phyloP scores from a whole-genome alignment of 2,888 invertebrate species.

The Cremastobaeus sp. region DNA sequence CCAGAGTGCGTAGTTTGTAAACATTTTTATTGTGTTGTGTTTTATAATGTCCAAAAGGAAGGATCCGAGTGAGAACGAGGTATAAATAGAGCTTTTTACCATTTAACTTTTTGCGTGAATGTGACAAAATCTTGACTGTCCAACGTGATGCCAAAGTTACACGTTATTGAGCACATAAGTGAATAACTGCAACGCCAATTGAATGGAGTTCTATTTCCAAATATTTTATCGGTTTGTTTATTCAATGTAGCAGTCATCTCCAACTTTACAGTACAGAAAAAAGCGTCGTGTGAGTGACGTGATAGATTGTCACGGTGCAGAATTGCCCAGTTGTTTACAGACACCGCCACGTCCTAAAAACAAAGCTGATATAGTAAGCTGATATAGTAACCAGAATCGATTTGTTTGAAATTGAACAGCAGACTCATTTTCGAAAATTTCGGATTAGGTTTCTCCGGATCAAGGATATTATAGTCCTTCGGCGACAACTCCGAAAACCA shows the following conservation, averaged over 20 bases:
- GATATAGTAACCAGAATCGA: too few species aligned
- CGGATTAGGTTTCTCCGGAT: slow-evolving; percentile 67
- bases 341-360: slow-evolving; percentile 56
- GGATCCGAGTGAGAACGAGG: slow-evolving; percentile 3
- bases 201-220: neutral
- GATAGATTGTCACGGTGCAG: slow-evolving; percentile 66
- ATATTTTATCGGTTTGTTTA: neutral
- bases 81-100: too few species aligned
- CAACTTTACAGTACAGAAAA: slow-evolving; percentile 47
- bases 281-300: slow-evolving; percentile 67
- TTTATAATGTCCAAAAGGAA: slow-evolving; percentile 21
- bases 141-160: too few species aligned
- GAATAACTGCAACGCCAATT: too few species aligned
- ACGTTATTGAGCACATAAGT: too few species aligned
- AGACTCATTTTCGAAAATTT: too few species aligned
- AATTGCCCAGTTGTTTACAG: slow-evolving; percentile 37
- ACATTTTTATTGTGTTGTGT: too few species aligned
- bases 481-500: slow-evolving; percentile 64
- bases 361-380: slow-evolving; percentile 55
- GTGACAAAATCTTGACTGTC: too few species aligned
- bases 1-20: too few species aligned
- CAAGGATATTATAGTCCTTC: slow-evolving; percentile 66
- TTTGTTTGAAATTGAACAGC: neutral
- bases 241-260: neutral
- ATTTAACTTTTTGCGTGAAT: too few species aligned